Conservation (phyloP, 2,113 vertebrate genomes). For the Anhinga anhinga region DNA sequence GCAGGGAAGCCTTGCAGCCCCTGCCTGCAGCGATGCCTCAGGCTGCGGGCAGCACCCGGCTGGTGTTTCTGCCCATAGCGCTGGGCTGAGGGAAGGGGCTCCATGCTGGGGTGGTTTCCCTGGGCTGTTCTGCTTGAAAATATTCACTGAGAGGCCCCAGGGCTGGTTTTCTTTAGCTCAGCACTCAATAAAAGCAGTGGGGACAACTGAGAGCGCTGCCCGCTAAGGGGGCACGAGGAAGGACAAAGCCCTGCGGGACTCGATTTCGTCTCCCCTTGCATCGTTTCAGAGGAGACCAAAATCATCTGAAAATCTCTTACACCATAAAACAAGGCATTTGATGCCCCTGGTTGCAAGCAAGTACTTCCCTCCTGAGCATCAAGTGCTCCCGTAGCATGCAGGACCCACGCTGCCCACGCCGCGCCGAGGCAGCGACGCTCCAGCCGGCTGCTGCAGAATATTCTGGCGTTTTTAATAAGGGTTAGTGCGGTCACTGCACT, state of each 20-base stretch:
- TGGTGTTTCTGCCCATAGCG: fast-evolving
- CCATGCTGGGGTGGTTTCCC: not conserved
- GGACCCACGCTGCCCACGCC: fast-evolving
- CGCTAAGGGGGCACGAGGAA: fast-evolving
- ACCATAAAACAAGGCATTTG: not conserved
- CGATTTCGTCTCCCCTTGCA: not conserved
- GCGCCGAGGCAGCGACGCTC: not conserved
- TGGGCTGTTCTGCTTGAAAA: not conserved
- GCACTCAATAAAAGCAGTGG: not conserved
- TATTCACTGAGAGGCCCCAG: not conserved
- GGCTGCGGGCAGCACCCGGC: not conserved
- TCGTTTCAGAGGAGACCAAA: not conserved
- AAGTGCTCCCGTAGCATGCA: fast-evolving
- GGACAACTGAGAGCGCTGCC: not conserved
- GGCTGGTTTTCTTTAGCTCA: not conserved
- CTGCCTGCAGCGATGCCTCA: not conserved
- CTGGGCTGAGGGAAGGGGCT: not conserved
- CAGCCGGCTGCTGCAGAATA: not conserved
- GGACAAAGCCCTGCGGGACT: not conserved
- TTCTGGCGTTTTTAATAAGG: not conserved
- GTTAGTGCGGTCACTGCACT: not conserved
- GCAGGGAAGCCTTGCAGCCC: not conserved
- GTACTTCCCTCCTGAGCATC: not conserved
- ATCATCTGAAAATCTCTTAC: not conserved
- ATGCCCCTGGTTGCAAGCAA: not conserved